A percentile compares a stretch with the other conserved stretches of the same genome.
Conservation (phyloP, 2,113 vertebrate species). For the Platysteira castanea region DNA sequence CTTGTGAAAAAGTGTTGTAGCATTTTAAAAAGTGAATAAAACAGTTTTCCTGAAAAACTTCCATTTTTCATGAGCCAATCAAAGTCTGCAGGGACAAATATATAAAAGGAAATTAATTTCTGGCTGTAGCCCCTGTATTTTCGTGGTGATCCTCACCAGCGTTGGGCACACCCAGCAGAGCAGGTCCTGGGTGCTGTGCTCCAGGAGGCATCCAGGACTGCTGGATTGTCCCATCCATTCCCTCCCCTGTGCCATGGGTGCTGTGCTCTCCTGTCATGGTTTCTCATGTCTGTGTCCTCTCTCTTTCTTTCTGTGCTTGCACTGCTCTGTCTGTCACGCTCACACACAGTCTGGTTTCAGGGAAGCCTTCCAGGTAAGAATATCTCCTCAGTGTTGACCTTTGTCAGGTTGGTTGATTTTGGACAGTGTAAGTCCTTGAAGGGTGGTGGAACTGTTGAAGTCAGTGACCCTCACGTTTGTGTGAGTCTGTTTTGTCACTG, state of each 20-base stretch:
- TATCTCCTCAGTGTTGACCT: not conserved
- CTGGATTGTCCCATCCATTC: not conserved
- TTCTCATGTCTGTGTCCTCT: slow-evolving; percentile 54
- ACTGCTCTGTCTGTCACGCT: slow-evolving; percentile 62
- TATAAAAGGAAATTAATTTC: not conserved
- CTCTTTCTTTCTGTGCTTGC: slow-evolving; percentile 51
- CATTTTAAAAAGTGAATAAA: not conserved
- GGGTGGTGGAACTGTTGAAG: not conserved
- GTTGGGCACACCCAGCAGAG: not conserved
- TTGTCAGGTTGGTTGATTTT: not conserved
- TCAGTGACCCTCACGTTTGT: not conserved
- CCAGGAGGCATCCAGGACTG: not conserved
- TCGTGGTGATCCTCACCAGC: not conserved
- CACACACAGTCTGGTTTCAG: slow-evolving; percentile 69
- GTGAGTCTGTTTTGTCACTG: not conserved
- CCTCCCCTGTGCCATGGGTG: not conserved
- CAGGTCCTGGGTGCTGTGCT: not conserved
- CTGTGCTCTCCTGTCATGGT: not conserved
- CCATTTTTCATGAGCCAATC: not conserved
- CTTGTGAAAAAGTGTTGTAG: not conserved
- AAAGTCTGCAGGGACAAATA: not conserved
- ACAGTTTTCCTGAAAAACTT: not conserved
- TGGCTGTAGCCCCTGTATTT: not conserved
- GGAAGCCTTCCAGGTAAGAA: slow-evolving; percentile 65
- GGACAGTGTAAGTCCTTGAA: not conserved